Evolutionary conservation across 2,113 vertebrate species (phyloP).

Genomic region (Penelope pileata): DNA sequence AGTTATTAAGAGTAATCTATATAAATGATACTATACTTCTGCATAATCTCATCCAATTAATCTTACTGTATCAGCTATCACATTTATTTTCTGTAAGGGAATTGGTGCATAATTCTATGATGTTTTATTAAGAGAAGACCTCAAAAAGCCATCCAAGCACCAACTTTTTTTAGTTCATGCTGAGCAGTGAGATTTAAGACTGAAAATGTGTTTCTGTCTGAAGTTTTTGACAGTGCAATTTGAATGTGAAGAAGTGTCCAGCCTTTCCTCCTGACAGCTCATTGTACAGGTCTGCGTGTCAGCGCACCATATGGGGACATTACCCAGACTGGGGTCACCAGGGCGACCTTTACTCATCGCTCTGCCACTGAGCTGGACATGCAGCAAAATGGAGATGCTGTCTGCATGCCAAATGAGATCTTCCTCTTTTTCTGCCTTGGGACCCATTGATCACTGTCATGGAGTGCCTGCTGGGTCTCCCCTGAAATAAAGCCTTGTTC

Average conservation of each 20-base stretch:
- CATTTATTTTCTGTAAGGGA: neutral
- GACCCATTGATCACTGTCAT: conserved; percentile 25
- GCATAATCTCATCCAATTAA: neutral
- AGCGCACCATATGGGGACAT: neutral
- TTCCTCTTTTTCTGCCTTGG: neutral
- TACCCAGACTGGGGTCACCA: conserved; percentile 16
- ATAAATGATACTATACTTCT: neutral
- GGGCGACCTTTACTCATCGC: neutral
- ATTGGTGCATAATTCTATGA: neutral
- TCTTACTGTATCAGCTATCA: neutral
- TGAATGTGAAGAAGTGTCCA: conserved; percentile 16
- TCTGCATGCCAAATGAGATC: conserved; percentile 49
- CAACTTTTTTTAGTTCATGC: neutral
- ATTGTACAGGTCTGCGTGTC: conserved; percentile 6
- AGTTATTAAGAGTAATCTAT: conserved; percentile 17
- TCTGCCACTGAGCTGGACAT: conserved; percentile 31
- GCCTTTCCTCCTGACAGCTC: conserved; percentile 3
- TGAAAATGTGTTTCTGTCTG: conserved; percentile 8
- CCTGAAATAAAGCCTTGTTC: neutral
- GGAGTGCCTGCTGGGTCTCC: neutral
- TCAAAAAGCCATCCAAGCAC: neutral
- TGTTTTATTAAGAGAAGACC: neutral
- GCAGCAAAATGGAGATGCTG: neutral
- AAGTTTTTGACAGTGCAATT: conserved; percentile 26
- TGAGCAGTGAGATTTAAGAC: neutral